Conservation (phyloP, 2,797 vertebrate species). For the Sebastolobus alascanus region DNA sequence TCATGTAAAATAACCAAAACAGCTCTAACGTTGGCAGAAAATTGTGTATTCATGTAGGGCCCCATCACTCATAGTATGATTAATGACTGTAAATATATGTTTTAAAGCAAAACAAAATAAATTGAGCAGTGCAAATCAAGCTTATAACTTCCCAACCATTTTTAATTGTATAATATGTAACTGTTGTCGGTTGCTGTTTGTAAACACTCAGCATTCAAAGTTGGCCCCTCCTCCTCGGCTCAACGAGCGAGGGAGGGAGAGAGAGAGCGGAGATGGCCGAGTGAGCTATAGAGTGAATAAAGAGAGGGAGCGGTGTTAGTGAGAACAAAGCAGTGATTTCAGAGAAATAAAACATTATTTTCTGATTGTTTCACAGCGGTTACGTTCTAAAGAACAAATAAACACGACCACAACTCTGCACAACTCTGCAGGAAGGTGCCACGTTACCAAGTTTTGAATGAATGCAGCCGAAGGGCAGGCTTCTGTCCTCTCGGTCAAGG, state of each 20-base stretch:
- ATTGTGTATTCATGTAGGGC: background rate
- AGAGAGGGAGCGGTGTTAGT: background rate
- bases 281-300: background rate
- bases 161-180: background rate
- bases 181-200: no score
- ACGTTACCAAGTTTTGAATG: no score
- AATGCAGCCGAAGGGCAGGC: no score
- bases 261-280: no score
- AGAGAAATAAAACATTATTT: background rate
- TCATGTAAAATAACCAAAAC: background rate
- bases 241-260: no score
- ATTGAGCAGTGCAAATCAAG: constrained; percentile 11
- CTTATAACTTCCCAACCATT: constrained; percentile 19
- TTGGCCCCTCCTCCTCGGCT: no score
- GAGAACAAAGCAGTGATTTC: background rate
- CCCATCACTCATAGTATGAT: background rate
- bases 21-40: background rate
- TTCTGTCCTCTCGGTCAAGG: no score
- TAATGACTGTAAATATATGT: background rate
- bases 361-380: background rate
- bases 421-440: no score
- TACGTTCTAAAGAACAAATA: accelerated
- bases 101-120: constrained; percentile 32
- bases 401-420: no score
- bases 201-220: no score